Base-by-base conservation (phyloP, 2,113 vertebrate genomes). In the Toxotes chatareus region DNA sequence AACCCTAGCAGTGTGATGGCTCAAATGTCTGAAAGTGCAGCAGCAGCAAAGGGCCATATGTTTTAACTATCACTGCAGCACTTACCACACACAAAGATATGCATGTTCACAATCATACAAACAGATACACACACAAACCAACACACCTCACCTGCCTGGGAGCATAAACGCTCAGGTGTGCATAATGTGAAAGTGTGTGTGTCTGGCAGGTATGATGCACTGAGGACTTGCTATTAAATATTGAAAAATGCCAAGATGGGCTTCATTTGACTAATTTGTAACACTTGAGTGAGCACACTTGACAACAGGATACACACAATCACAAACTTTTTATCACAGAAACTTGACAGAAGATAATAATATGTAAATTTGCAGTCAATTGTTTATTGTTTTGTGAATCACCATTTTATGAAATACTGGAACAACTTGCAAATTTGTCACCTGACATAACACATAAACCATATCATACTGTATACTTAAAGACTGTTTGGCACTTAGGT, bases 1-100 rank as follows among this genome's bases (percentile, higher is more conserved):
- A 95, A 95, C 90, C 85, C 65, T 80, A 93, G 92, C 69, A 91
- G 85, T 68, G 82, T 57, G 64, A 78, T 38, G 66, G 86, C 93
- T 95, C 95, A 87, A 88, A 93, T 76, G 88, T 93, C 93, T 92
- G 64, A 90, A 95, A 94, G 89, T 87, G 90, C 79, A 86, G 81
- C 80, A 94, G 79, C 88, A 86, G 80, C 77, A 73, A 86, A 86
- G 67, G 66, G 74, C 87, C 91, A 89, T 91, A 90, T 90, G 92
- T 82, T 92, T 90, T 61, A 88, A 91, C 86, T 78, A 91, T 93
- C 70, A 91, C 71, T 72, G 80, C 79, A 78, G 56, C n/a, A 47
- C 42, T 73, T 17, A 73, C 23, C 72, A 61, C 81, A 66, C 44
- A 88, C 68, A 62, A 19, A 80, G 44, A 79, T 32, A 62, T 16